Percentiles rank a stretch among this genome's conserved stretches.
These are phyloP conservation scores for Brachyrhaphis roseni DNA, from an alignment of 2,797 vertebrate genomes.

Conservation along the genomic window DNA sequence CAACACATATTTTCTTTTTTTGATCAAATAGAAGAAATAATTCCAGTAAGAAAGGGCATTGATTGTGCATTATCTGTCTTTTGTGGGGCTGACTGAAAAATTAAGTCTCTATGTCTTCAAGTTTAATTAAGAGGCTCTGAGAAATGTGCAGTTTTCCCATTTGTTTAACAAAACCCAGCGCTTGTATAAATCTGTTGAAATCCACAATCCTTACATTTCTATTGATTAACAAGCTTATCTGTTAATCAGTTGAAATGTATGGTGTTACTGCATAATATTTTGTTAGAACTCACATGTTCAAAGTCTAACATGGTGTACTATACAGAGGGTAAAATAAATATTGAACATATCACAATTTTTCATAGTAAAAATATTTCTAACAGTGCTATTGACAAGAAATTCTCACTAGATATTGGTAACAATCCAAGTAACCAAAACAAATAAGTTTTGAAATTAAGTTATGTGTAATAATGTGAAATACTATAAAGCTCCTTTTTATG, in stretches of 20 bases:
- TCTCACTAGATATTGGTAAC: no score
- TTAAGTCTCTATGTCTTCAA: neutral
- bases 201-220: no score
- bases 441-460: no score
- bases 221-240: neutral
- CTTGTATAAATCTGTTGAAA: neutral
- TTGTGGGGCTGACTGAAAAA: neutral
- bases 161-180: neutral
- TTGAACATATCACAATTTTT: no score
- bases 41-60: neutral
- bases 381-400: no score
- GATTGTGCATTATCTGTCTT: neutral
- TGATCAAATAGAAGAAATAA: neutral
- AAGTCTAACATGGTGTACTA: neutral
- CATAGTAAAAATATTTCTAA: no score
- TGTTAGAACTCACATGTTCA: neutral
- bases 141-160: neutral
- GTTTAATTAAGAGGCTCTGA: conserved; percentile 10
- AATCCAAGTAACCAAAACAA: no score
- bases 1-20: neutral
- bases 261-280: neutral
- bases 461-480: no score
- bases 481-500: neutral
- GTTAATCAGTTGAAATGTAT: neutral
- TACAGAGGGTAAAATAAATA: no score